These are phyloP conservation scores for Toxostoma redivivum DNA, from an alignment of 2,113 vertebrate species.

Conservation along the genomic window DNA sequence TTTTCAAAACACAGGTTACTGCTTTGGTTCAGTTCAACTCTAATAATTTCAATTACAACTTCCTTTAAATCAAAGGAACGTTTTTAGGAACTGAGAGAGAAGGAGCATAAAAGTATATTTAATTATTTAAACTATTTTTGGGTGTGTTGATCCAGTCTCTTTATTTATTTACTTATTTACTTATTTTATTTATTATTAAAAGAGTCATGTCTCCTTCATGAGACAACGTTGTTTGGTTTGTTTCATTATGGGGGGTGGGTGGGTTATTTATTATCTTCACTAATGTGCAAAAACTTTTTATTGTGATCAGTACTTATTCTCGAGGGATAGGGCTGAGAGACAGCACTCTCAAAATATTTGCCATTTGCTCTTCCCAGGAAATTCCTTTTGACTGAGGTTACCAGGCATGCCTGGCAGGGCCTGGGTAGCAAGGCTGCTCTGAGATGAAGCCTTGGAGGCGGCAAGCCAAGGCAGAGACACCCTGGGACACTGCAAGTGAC, in stretches of 20 bases:
- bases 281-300: background rate
- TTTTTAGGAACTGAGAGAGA: background rate
- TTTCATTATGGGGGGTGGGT: rapidly evolving
- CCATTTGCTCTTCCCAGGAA: background rate
- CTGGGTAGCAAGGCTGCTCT: background rate
- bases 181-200: background rate
- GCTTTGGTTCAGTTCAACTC: background rate
- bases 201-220: background rate
- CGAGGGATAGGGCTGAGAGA: background rate
- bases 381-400: background rate
- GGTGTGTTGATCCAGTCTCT: background rate
- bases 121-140: background rate
- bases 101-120: background rate
- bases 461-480: background rate
- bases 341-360: background rate
- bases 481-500: background rate
- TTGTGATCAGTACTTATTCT: background rate
- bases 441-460: background rate
- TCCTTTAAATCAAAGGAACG: background rate
- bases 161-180: background rate
- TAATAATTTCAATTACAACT: background rate
- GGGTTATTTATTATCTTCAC: background rate
- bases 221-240: background rate
- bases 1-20: background rate
- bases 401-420: background rate